A percentile compares a stretch with the other conserved stretches of the same genome.
Conservation (phyloP, 2,888 invertebrate genomes). For the Saturnia pavonia region DNA sequence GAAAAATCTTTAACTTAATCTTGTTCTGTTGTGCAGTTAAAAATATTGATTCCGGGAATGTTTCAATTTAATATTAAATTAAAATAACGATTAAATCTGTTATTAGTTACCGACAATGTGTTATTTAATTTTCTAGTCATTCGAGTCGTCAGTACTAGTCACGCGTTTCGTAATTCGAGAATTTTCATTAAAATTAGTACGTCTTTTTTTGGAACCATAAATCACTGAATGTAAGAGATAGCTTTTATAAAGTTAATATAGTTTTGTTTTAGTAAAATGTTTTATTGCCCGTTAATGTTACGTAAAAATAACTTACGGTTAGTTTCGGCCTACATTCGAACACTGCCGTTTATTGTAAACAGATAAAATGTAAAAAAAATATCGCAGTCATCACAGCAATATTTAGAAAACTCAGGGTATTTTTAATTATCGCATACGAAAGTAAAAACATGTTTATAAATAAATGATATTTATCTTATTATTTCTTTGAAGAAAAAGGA, state of each 20-base stretch:
- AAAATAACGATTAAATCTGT: too few relatives aligned
- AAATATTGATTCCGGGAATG: too few relatives aligned
- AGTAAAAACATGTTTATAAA: neutral
- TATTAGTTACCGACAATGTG: neutral
- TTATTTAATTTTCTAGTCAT: neutral
- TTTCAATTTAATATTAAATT: too few relatives aligned
- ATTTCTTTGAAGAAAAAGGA: too few relatives aligned
- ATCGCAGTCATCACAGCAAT: neutral
- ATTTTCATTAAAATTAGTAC: neutral
- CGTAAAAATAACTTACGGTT: neutral
- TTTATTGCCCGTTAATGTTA: neutral
- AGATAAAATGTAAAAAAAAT: constrained; percentile 1
- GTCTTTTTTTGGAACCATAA: neutral
- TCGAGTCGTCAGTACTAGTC: too few relatives aligned
- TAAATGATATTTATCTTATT: neutral
- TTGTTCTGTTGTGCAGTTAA: too few relatives aligned
- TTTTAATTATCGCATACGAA: neutral
- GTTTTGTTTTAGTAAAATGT: neutral
- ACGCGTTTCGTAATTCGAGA: neutral
- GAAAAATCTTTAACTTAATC: too few relatives aligned
- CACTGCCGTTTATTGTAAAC: neutral
- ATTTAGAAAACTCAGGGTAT: neutral
- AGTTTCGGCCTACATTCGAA: neutral
- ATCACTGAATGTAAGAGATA: neutral
- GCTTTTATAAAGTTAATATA: neutral